Evolutionary conservation across 2,113 vertebrate species (phyloP).

Genomic region (Sphyrna mokarran): DNA sequence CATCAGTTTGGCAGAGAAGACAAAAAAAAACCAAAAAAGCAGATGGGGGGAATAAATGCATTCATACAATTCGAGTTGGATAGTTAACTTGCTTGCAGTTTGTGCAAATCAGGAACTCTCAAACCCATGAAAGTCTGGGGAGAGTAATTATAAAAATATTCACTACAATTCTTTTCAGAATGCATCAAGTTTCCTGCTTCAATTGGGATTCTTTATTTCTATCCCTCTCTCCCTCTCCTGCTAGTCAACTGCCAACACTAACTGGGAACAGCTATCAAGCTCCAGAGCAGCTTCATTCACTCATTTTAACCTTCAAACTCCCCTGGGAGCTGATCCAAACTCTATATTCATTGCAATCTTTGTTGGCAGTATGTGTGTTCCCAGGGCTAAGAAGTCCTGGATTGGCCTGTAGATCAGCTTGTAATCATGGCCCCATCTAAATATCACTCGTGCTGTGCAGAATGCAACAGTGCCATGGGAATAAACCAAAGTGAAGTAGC

Average conservation of each 20-base stretch:
- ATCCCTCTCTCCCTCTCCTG: background rate
- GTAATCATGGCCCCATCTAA: background rate
- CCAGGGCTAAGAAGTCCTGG: background rate
- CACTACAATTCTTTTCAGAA: background rate
- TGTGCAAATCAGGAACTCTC: background rate
- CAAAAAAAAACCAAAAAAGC: background rate
- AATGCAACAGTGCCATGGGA: background rate
- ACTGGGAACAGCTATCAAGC: background rate
- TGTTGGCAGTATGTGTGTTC: background rate
- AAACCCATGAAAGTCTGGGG: background rate
- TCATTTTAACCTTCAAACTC: background rate
- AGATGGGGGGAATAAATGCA: background rate
- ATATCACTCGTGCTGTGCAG: background rate
- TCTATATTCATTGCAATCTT: background rate
- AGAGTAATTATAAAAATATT: constrained; percentile 12
- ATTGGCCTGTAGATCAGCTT: background rate
- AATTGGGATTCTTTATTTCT: background rate
- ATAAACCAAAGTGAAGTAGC: background rate
- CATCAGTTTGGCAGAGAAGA: background rate
- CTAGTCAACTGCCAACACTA: background rate
- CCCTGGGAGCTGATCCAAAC: background rate
- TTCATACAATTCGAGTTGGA: background rate
- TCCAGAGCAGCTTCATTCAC: background rate
- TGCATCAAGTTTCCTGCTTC: constrained; percentile 4
- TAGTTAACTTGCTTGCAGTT: background rate